Base-by-base conservation (phyloP, 2,797 vertebrate genomes). In the Linurgus olivaceus region DNA sequence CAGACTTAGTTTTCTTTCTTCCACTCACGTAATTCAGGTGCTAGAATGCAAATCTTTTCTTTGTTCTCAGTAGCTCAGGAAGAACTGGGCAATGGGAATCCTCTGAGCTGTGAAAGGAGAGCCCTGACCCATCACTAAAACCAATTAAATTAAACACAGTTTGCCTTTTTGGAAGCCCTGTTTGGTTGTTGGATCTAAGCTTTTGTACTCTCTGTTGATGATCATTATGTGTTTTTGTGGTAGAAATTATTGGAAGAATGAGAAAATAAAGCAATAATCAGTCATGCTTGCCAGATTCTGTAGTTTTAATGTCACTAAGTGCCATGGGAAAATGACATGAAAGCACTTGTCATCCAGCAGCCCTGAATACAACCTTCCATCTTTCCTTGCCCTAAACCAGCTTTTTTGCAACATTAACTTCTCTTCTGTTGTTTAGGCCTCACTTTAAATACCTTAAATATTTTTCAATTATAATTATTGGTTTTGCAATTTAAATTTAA, bases 171-270 rank as follows among this genome's bases (percentile, higher is more conserved):
- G 58, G 68, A 72, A 86, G 28, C 20, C 21, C 20, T 16, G 15
- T 65, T 85, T 63, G 17, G 47, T 75, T 85, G 63, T 63, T 3
- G 5, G 33, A 57, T 45, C 67, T 72, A 15, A 82, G 81, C 65
- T 77, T 90, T 92, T 94, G 58, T 88, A 11, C 24, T 83, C 75
- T 52, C 1, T 57, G 45, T 31, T 88, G 61, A 74, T 83, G 65
- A 42, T 71, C 81, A 67, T 87, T 63, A 33, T 63, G 59, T 89
- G 75, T 82, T 89, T 89, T 45, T 59, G 47, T 85, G 50, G 44
- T 76, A 62, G 86, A 73, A 95, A 59, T 92, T 75, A 92, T 25
- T 71, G 84, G 50, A 70, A 89, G 78, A 87, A 85, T 76, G 86
- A 75, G 84, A 92, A 94, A 96, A 85, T 76, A 70, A 52, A 21